Base-by-base conservation (phyloP, 1,140 invertebrate genomes). In the Apocrypta bakeri region DNA sequence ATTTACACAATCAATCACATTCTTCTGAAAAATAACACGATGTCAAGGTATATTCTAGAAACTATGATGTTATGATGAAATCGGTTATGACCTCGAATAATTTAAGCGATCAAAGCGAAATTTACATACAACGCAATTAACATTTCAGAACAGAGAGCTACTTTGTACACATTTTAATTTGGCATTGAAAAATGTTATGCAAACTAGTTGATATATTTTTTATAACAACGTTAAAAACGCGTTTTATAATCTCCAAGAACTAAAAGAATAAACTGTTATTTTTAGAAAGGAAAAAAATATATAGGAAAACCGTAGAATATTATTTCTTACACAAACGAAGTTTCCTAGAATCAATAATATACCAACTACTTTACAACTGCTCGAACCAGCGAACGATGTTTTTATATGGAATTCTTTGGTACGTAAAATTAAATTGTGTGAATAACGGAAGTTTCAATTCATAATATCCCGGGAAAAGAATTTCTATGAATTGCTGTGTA, bases 361-460 rank as follows among this genome's bases (percentile, higher is more conserved):
- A 56, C 48, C 48, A 21, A 81, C 33, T 74, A 69, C 48, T 81
- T 75, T 75, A 81, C 63, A 33, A 40, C 68, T 81, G 37, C 75
- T 81, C 48, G 64, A 75, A 69, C 72, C 63, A 56, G 14, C 48
- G 17, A n/a, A 75, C 25, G 63, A 81, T 81, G 63, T 81, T 81
- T 81, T 68, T 72, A 37, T 81, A 81, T 66, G 40, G 61, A 75
- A 81, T 69, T 81, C 37, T 75, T 33, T 21, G 64, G n/a, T 14
- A 21, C 63, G 11, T 75, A 56, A 81, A 75, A 81, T 75, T 75
- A 81, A 75, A 81, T 75, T 75, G 63, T 61, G 48, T 69, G 80
- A 76, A 74, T 81, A 81, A 81, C 61, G 72, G 61, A 81, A 81
- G 72, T 81, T 40, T 81, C 17, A 37, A 73, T 74, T 74, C 79